phyloP scores from a whole-genome alignment of 1,140 invertebrate genomes.

The Cydia pomonella region DNA sequence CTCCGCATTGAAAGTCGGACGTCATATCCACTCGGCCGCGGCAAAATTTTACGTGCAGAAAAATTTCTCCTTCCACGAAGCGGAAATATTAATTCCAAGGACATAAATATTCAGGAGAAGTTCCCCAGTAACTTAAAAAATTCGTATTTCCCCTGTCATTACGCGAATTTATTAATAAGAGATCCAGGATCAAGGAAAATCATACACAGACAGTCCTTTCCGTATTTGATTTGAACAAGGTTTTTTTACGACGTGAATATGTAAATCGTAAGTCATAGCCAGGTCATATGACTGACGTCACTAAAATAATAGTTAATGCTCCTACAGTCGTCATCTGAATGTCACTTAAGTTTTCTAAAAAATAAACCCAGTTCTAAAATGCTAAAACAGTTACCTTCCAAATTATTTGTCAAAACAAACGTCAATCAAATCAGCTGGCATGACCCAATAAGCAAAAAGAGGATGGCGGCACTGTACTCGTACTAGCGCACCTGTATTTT shows the following conservation, averaged over 20 bases:
- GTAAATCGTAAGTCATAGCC: too few relatives aligned
- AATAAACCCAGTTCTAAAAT: too few relatives aligned
- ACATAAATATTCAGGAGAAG: slow-evolving; percentile 14
- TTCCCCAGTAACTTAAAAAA: slow-evolving; percentile 4
- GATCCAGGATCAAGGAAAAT: slow-evolving; percentile 14
- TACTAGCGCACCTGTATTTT: slow-evolving; percentile 48
- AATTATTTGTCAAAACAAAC: not conserved
- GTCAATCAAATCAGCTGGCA: not conserved
- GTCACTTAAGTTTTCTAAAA: too few relatives aligned
- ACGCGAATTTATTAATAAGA: slow-evolving; percentile 21
- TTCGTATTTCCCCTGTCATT: slow-evolving; percentile 11
- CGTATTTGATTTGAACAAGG: not conserved
- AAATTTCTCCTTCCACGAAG: not conserved
- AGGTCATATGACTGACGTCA: too few relatives aligned
- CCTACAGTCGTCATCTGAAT: too few relatives aligned
- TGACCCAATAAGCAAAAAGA: slow-evolving; percentile 25
- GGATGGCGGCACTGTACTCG: slow-evolving; percentile 36
- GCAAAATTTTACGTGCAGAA: not conserved
- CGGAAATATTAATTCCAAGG: slow-evolving; percentile 7
- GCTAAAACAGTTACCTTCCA: too few relatives aligned
- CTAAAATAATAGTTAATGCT: too few relatives aligned
- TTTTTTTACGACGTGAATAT: too few relatives aligned
- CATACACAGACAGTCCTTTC: not conserved
- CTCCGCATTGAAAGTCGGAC: too few relatives aligned
- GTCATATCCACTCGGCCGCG: too few relatives aligned